Conservation (phyloP, 1,140 invertebrate species). For the Sarcophaga bullata region DNA sequence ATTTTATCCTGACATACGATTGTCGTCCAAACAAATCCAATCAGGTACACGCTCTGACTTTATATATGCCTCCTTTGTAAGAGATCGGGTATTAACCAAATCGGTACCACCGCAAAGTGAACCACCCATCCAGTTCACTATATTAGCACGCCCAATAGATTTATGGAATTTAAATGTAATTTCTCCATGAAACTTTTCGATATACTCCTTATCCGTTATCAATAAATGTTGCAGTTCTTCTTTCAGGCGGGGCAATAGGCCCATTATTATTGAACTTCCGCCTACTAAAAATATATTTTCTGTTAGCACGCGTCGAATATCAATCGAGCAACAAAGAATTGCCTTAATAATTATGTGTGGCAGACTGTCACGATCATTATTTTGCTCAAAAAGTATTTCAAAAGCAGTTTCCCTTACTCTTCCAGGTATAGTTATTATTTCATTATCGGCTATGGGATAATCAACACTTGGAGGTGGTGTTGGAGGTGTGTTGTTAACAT, state of each 20-base stretch:
- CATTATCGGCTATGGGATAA: constrained; percentile 77
- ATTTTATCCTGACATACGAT: constrained; percentile 58
- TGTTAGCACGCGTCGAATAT: constrained; percentile 77
- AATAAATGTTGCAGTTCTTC: constrained; percentile 77
- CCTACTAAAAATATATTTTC: constrained; percentile 87
- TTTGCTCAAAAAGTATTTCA: constrained; percentile 86
- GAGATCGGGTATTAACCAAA: constrained; percentile 75
- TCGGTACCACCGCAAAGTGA: constrained; percentile 87
- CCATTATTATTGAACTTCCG: constrained; percentile 83
- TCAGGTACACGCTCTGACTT: constrained; percentile 78
- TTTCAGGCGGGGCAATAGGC: constrained; percentile 80
- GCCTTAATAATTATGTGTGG: constrained; percentile 86
- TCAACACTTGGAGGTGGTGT: constrained; percentile 71
- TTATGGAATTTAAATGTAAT: constrained; percentile 79
- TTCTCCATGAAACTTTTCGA: constrained; percentile 66
- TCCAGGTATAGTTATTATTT: constrained; percentile 75
- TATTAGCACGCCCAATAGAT: constrained; percentile 84
- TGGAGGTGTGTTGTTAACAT: constrained; percentile 67
- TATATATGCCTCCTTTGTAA: constrained; percentile 80
- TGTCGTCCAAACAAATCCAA: constrained; percentile 82
- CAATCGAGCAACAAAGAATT: constrained; percentile 81
- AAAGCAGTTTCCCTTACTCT: constrained; percentile 78
- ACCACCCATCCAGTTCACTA: constrained; percentile 85
- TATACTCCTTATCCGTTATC: constrained; percentile 71
- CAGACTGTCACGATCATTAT: constrained; percentile 84